phyloP scores from a whole-genome alignment of 2,888 invertebrate genomes.

The Blastobasis adustella region DNA sequence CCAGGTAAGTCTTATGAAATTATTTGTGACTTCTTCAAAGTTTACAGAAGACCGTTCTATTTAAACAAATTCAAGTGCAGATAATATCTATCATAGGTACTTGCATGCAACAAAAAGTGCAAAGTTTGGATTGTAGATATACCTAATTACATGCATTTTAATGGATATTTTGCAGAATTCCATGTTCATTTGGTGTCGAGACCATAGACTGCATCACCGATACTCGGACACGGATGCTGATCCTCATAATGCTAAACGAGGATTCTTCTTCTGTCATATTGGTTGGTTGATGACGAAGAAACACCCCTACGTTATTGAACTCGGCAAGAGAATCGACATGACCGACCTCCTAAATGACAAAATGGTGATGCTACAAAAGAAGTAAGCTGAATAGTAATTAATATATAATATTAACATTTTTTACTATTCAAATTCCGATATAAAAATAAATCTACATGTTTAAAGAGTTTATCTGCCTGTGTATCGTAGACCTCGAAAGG shows the following conservation, averaged over 20 bases:
- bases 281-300: slow-evolving; percentile 89
- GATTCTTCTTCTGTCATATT: slow-evolving; percentile 92
- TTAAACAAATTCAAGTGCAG: background rate
- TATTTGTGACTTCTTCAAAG: background rate
- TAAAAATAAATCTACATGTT: too few relatives aligned
- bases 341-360: slow-evolving; percentile 83
- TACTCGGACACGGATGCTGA: slow-evolving; percentile 81
- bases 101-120: background rate
- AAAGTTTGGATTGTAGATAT: background rate
- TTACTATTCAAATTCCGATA: too few relatives aligned
- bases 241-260: slow-evolving; percentile 85
- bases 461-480: too few relatives aligned
- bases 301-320: slow-evolving; percentile 82
- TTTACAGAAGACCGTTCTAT: background rate
- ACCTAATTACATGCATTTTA: background rate
- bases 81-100: background rate
- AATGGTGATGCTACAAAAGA: slow-evolving; percentile 83
- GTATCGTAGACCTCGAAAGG: too few relatives aligned
- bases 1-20: slow-evolving; percentile 73
- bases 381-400: slow-evolving; percentile 55
- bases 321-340: slow-evolving; percentile 81
- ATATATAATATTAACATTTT: too few relatives aligned
- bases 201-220: slow-evolving; percentile 88
- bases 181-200: slow-evolving; percentile 84
- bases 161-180: slow-evolving; percentile 72